Percentiles rank a stretch among this genome's conserved stretches.
phyloP scores from a whole-genome alignment of 2,797 vertebrate species.

The Loris lydekkerianus region DNA sequence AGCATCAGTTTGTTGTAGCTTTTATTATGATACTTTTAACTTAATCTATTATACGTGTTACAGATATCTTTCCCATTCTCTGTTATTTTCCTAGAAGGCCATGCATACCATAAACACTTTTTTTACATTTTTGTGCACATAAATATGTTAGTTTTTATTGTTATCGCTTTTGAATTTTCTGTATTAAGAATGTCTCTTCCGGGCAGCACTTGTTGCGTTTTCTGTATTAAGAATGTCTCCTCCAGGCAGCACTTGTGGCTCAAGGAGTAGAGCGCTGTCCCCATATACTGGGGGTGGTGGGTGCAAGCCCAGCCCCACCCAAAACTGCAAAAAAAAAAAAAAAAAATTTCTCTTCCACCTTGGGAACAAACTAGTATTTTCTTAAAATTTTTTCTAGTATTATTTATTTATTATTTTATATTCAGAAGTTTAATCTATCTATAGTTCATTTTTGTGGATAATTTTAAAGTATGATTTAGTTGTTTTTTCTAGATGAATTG shows the following conservation, averaged over 20 bases:
- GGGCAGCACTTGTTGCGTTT: neutral
- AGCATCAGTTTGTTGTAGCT: neutral
- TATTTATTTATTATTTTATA: slow-evolving; percentile 10
- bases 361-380: slow-evolving; percentile 43
- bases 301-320: too few species aligned
- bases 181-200: neutral
- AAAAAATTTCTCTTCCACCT: neutral
- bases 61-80: neutral
- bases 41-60: neutral
- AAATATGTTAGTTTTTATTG: neutral
- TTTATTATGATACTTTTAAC: slow-evolving; percentile 4
- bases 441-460: neutral
- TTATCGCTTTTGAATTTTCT: slow-evolving; percentile 31
- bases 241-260: neutral
- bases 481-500: neutral
- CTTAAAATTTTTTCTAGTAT: slow-evolving; percentile 26
- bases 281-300: too few species aligned
- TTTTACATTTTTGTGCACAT: neutral
- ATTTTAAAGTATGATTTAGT: neutral
- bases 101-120: neutral
- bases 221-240: neutral
- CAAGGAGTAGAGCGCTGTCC: too few species aligned
- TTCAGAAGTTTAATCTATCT: slow-evolving; percentile 16
- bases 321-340: too few species aligned
- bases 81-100: neutral